Conservation (phyloP, 92 coral and sea anemone genomes). For the Palythoa grandiflora region DNA sequence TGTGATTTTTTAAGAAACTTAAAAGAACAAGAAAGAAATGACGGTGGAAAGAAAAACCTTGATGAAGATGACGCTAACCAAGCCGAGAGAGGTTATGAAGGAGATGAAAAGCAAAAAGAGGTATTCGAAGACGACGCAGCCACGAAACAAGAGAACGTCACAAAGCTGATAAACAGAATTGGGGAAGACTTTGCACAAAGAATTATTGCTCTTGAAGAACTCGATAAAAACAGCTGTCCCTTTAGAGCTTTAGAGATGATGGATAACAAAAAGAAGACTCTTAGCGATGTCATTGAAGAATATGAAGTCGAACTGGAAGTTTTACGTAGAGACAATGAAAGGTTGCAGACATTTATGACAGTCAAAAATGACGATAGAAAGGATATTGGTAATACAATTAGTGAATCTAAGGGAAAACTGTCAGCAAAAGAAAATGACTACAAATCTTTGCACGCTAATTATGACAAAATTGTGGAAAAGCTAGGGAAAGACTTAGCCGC, state of each 20-base stretch:
- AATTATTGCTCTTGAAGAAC: slow-evolving; percentile 2
- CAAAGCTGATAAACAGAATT: slow-evolving; percentile 11
- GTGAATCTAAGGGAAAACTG: slow-evolving; percentile 71
- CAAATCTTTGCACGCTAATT: slow-evolving; percentile 28
- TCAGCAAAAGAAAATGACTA: slow-evolving; percentile 22
- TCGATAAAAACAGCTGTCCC: not conserved
- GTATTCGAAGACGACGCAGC: not conserved
- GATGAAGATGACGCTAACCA: not conserved
- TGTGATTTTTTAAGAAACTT: not conserved
- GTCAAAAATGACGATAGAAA: slow-evolving; percentile 46
- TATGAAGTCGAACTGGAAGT: slow-evolving; percentile 72
- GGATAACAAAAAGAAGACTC: slow-evolving; percentile 65
- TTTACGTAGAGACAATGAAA: slow-evolving; percentile 58
- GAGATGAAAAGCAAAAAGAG: not conserved
- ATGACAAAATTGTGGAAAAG: slow-evolving; percentile 36
- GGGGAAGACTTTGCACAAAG: slow-evolving; percentile 31
- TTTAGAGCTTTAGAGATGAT: slow-evolving; percentile 66
- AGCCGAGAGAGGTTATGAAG: not conserved
- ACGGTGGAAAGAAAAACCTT: not conserved
- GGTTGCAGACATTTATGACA: slow-evolving; percentile 36
- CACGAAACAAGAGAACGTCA: not conserved
- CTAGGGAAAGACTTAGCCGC: slow-evolving; percentile 59
- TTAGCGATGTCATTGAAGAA: slow-evolving; percentile 68
- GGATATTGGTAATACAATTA: slow-evolving; percentile 54
- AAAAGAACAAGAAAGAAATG: not conserved